Base-by-base conservation (phyloP, 2,797 vertebrate genomes). In the Caiman crocodilus region DNA sequence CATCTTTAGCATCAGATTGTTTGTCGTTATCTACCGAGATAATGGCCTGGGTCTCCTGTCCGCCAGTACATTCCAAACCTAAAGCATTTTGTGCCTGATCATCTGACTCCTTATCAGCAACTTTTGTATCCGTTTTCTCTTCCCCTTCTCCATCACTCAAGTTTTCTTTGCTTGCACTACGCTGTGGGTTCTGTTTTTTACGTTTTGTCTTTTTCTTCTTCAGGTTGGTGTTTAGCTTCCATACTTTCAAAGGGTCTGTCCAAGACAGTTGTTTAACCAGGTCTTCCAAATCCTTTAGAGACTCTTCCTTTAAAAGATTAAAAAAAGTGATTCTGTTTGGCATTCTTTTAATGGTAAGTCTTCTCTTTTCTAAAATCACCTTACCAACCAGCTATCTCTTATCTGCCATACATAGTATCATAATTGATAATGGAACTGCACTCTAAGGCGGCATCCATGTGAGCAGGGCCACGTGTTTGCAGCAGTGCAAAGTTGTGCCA, bases 141-240 rank as follows among this genome's bases (percentile, higher is more conserved):
- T 94, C 94, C 79, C 35, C 95, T 78, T 86, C 90, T 16, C 89
- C 84, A 1, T 57, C 80, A 16, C 16, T 67, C 88, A 61, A 10
- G 89, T 90, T 97, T 63, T 97, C 97, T 93, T 95, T 97, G 95
- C 77, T 95, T 80, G 83, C 76, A 82, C 82, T 9, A n/a, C 73
- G 75, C 88, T 93, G 96, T 58, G 57, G 60, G 58, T 23, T 94
- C 55, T 60, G 92, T n/a, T 97, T 98, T 97, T 97, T 99, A 64
- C 98, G 97, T 77, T 98, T 98, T 64, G 97, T 97, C 96, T 98
- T 99, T 81, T 97, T 99, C 97, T 99, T 99, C 97, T 99, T 99
- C 21, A 99, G 95, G 81, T 96, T 98, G 92, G 98, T 97, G 95
- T 99, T 99, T 30, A 98, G 95, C 85, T 98, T 98, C 99, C 99